Evolutionary conservation across 2,797 vertebrate genomes (phyloP).

Genomic region (Remorina albescens): DNA sequence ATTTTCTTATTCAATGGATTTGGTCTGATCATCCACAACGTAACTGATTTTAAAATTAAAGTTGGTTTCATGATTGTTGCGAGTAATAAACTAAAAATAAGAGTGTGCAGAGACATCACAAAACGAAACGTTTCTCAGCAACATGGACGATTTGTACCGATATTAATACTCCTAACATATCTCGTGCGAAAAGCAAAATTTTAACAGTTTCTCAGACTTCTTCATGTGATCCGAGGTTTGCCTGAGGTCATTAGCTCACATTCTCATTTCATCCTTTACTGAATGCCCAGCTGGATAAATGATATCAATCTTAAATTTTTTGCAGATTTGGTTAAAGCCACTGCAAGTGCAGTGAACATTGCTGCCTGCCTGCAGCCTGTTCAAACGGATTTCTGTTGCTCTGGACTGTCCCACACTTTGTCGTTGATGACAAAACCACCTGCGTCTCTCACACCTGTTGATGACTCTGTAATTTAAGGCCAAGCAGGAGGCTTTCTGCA

Average conservation of each 20-base stretch:
- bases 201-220: neutral
- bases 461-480: conserved; percentile 61
- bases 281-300: conserved; percentile 12
- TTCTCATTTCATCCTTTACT: neutral
- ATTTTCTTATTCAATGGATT: neutral
- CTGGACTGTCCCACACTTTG: conserved; percentile 18
- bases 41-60: neutral
- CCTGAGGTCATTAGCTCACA: neutral
- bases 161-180: no score
- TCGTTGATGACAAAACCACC: conserved; percentile 70
- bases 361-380: conserved; percentile 17
- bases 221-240: conserved; percentile 15
- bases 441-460: conserved; percentile 71
- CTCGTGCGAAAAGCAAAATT: no score
- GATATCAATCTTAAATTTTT: neutral
- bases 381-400: conserved; percentile 15
- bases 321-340: neutral
- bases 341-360: neutral
- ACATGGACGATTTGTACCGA: neutral
- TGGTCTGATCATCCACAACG: neutral
- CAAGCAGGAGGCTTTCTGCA: conserved; percentile 50
- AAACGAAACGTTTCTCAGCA: neutral
- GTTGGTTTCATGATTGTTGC: neutral
- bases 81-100: conserved; percentile 18
- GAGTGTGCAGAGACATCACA: neutral